phyloP scores from a whole-genome alignment of 2,888 invertebrate genomes.

The Gerris lacustris region DNA sequence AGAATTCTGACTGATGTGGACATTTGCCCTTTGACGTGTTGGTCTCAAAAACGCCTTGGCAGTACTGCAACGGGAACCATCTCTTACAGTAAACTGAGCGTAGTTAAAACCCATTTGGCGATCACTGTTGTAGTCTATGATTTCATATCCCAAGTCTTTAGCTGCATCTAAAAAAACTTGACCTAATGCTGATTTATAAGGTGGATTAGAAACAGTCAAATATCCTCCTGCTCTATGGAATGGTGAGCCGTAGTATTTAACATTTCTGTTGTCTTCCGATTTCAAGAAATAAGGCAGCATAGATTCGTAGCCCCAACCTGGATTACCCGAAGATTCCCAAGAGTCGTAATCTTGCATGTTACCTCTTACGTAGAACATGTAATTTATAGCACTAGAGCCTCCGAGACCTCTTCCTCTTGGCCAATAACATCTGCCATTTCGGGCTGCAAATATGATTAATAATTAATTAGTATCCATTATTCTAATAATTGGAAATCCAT shows the following conservation, averaged over 20 bases:
- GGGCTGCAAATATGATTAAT: conserved; percentile 9
- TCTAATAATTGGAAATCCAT: not conserved
- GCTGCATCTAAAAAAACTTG: conserved; percentile 35
- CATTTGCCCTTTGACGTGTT: conserved; percentile 34
- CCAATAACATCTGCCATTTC: conserved; percentile 60
- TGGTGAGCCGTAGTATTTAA: conserved; percentile 10
- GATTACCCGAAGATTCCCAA: conserved; percentile 35
- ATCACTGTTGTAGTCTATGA: conserved; percentile 35
- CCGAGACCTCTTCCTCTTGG: conserved; percentile 40
- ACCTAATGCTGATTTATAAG: conserved; percentile 35
- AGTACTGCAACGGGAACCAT: conserved; percentile 32
- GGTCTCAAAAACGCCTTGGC: conserved; percentile 37
- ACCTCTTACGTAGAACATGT: conserved; percentile 38
- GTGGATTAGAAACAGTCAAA: conserved; percentile 35
- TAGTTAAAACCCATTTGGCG: conserved; percentile 36
- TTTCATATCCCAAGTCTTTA: conserved; percentile 35
- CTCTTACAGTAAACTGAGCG: conserved; percentile 34
- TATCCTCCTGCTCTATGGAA: conserved; percentile 34
- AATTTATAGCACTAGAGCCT: conserved; percentile 37
- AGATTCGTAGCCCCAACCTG: conserved; percentile 30
- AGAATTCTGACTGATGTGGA: conserved; percentile 35
- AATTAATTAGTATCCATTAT: not conserved
- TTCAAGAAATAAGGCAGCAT: conserved; percentile 32
- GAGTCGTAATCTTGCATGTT: conserved; percentile 36
- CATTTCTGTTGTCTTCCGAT: conserved; percentile 30